Percentiles rank a stretch among this genome's conserved stretches.
phyloP scores from a whole-genome alignment of 1,140 invertebrate genomes.

The Heliconius eleuchia region DNA sequence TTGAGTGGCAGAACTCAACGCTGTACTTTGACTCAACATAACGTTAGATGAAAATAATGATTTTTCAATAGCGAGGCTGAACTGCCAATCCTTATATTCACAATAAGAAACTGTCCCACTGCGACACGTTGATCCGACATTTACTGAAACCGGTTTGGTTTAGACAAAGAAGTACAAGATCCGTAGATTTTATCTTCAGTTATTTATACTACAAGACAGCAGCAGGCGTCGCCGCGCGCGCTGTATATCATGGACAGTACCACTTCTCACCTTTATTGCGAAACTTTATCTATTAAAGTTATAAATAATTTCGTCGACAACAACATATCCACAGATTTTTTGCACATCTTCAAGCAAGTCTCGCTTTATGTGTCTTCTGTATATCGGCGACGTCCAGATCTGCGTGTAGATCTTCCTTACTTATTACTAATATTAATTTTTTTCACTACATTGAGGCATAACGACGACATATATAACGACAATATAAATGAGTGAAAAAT shows the following conservation, averaged over 20 bases:
- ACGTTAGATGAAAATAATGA: no score
- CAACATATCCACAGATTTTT: neutral
- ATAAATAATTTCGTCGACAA: neutral
- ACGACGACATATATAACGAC: no score
- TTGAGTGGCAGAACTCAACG: no score
- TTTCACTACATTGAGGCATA: no score
- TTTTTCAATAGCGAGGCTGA: no score
- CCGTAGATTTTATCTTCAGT: neutral
- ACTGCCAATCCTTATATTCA: no score
- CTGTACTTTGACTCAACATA: no score
- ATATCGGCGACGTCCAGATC: no score
- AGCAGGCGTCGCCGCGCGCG: neutral
- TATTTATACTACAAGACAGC: neutral
- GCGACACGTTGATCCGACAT: neutral
- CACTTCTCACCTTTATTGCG: constrained; percentile 2
- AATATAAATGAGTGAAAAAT: no score
- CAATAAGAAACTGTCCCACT: neutral
- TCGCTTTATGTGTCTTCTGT: neutral
- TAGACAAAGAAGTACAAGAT: neutral
- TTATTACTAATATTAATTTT: no score
- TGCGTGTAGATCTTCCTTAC: no score
- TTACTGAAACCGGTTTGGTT: no score
- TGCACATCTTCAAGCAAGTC: neutral
- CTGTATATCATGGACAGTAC: neutral
- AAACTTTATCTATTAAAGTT: neutral